Percentiles rank a stretch among this genome's conserved stretches.
Evolutionary conservation across 2,113 vertebrate genomes (phyloP).

Genomic region (Syngnathus floridae): DNA sequence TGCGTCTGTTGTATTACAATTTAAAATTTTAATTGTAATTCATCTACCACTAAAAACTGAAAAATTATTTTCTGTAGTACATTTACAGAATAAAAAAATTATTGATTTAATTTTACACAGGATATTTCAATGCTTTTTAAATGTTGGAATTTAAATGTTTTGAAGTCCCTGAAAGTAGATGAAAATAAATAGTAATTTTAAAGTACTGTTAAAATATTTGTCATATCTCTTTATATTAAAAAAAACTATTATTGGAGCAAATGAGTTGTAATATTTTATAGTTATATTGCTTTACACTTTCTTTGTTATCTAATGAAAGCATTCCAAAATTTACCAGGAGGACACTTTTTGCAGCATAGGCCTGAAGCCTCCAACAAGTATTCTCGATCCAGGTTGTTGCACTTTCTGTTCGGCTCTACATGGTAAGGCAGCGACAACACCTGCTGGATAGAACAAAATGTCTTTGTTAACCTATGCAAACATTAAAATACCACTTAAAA

Average conservation of each 20-base stretch:
- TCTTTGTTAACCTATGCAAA: not conserved
- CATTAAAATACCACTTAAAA: not conserved
- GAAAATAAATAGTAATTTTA: not conserved
- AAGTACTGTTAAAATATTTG: not conserved
- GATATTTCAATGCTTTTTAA: no score
- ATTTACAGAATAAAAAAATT: no score
- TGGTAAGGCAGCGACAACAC: conserved; percentile 38
- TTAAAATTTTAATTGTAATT: no score
- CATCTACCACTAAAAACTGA: no score
- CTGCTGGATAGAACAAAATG: conserved; percentile 34
- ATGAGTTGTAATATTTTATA: not conserved
- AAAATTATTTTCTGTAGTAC: no score
- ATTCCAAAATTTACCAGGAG: conserved; percentile 50
- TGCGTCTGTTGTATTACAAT: no score
- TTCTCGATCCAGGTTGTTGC: conserved; percentile 24
- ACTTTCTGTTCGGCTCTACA: conserved; percentile 2
- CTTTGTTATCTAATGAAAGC: not conserved
- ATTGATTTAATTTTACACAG: no score
- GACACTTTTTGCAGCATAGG: conserved; percentile 66
- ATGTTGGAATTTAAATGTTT: no score
- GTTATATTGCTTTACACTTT: not conserved
- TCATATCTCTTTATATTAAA: not conserved
- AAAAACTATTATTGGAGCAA: not conserved
- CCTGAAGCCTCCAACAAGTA: not conserved
- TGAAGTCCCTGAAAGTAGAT: no score